These are phyloP conservation scores for Dasyprocta punctata DNA, from an alignment of 2,113 vertebrate genomes.

Conservation along the genomic window DNA sequence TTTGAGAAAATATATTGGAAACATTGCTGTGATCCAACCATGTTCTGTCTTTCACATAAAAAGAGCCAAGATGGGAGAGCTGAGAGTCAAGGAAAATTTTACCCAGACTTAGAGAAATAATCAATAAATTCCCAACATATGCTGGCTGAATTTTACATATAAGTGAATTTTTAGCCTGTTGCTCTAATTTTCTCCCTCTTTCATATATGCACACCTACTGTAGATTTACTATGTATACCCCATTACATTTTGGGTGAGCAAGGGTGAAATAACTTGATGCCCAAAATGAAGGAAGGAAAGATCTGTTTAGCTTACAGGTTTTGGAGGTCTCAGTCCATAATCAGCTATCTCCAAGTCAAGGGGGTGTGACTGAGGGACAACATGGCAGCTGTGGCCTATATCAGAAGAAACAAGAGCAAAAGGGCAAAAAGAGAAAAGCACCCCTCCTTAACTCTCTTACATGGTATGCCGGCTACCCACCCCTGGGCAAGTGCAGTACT, in stretches of 20 bases:
- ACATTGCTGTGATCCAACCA: background rate
- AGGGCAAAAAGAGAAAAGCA: too few relatives aligned
- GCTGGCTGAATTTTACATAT: background rate
- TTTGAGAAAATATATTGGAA: background rate
- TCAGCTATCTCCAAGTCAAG: too few relatives aligned
- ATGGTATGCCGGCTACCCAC: too few relatives aligned
- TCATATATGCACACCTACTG: background rate
- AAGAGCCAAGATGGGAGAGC: background rate
- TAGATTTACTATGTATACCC: background rate
- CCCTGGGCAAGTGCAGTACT: too few relatives aligned
- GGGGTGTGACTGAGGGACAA: too few relatives aligned
- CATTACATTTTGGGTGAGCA: background rate
- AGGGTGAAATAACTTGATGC: background rate
- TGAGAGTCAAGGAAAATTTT: background rate
- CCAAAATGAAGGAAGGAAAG: too few relatives aligned
- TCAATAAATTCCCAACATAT: background rate
- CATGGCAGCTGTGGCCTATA: too few relatives aligned
- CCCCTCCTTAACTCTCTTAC: too few relatives aligned
- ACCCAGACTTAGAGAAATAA: background rate
- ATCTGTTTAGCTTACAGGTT: too few relatives aligned
- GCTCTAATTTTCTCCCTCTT: background rate
- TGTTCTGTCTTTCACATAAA: background rate
- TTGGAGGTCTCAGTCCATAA: too few relatives aligned
- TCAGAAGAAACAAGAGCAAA: too few relatives aligned
- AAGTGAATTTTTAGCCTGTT: background rate